phyloP scores from a whole-genome alignment of 2,113 vertebrate genomes.

The Telmatochromis sp. region DNA sequence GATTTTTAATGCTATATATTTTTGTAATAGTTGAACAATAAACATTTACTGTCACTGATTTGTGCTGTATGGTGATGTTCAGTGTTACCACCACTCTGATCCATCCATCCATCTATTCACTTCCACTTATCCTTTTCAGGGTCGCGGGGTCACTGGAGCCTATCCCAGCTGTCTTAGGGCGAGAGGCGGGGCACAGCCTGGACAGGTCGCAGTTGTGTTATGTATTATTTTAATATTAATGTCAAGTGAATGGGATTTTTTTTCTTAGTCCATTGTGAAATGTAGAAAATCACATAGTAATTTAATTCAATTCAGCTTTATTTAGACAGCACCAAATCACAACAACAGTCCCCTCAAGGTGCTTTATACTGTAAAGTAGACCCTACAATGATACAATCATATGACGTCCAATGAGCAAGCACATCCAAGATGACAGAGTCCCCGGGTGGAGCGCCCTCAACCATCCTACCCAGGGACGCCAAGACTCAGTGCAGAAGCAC shows the following conservation, averaged over 20 bases:
- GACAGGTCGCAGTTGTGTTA: neutral
- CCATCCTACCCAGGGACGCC: neutral
- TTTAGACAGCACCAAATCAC: neutral
- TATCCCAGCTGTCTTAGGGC: accelerated
- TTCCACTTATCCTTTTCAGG: neutral
- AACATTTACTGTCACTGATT: neutral
- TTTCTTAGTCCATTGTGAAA: neutral
- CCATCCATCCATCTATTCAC: neutral
- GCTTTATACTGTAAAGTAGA: neutral
- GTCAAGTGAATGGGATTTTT: neutral
- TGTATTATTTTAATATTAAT: neutral
- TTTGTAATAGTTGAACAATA: neutral
- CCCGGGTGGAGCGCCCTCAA: neutral
- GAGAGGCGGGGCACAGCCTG: neutral
- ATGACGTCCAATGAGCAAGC: neutral
- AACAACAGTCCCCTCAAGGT: neutral
- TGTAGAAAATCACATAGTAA: neutral
- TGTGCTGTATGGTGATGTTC: neutral
- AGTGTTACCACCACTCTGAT: neutral
- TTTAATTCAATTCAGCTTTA: neutral
- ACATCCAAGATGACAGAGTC: neutral
- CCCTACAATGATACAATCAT: neutral
- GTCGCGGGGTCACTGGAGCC: neutral
- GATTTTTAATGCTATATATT: neutral
- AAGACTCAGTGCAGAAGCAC: neutral